Evolutionary conservation across 2,888 invertebrate species (phyloP).

Genomic region (Macaria notata): DNA sequence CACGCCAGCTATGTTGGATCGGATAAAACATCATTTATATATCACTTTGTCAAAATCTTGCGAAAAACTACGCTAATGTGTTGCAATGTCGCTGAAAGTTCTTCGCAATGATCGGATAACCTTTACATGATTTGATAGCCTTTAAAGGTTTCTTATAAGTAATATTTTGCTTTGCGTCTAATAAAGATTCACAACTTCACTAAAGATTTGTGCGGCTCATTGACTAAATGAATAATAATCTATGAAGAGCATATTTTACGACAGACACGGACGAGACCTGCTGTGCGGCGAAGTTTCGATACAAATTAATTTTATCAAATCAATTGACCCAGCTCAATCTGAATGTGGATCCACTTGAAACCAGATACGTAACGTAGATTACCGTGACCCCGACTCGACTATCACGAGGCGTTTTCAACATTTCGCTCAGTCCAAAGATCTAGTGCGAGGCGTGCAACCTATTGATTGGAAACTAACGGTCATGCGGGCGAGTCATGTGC

Average conservation of each 20-base stretch:
- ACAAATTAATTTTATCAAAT: constrained; percentile 7
- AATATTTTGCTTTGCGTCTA: no score
- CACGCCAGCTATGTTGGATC: constrained; percentile 48
- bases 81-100: constrained; percentile 7
- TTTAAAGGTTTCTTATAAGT: no score
- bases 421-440: constrained; percentile 24
- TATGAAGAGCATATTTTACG: no score
- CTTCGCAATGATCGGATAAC: no score
- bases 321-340: constrained; percentile 23
- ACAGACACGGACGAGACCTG: neutral
- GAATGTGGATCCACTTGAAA: constrained; percentile 22
- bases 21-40: constrained; percentile 55
- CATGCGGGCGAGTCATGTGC: constrained; percentile 17
- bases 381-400: constrained; percentile 27
- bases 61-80: constrained; percentile 31
- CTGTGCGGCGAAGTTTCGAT: neutral
- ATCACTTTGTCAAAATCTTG: constrained; percentile 57
- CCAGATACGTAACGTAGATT: constrained; percentile 20
- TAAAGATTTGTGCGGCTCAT: no score
- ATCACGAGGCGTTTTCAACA: constrained; percentile 16
- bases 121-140: no score
- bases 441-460: constrained; percentile 11
- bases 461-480: constrained; percentile 13
- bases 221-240: no score
- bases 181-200: no score